phyloP scores from a whole-genome alignment of 2,113 vertebrate genomes.

The Gila orcuttii region DNA sequence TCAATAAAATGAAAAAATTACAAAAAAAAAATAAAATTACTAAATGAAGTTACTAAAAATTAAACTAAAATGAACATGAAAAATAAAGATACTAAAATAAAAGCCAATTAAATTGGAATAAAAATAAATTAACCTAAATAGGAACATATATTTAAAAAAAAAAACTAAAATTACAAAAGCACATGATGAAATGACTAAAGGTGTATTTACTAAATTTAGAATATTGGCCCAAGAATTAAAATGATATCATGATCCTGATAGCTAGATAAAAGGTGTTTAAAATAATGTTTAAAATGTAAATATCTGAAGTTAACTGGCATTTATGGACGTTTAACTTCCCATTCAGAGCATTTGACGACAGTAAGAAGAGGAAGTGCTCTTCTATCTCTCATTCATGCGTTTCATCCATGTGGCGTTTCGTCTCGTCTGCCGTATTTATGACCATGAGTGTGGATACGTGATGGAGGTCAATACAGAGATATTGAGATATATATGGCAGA shows the following conservation, averaged over 20 bases:
- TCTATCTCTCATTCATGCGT: background rate
- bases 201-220: background rate
- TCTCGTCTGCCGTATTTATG: background rate
- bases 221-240: background rate
- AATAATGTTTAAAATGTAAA: background rate
- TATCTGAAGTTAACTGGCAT: background rate
- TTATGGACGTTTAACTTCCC: constrained; percentile 1
- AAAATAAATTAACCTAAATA: too few relatives aligned
- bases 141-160: too few relatives aligned
- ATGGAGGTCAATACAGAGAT: background rate
- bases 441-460: background rate
- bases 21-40: too few relatives aligned
- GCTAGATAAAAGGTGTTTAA: background rate
- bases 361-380: constrained; percentile 3
- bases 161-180: too few relatives aligned
- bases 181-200: too few relatives aligned
- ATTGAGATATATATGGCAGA: too few relatives aligned
- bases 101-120: too few relatives aligned
- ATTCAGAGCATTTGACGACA: background rate
- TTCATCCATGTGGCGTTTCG: background rate
- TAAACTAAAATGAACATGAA: too few relatives aligned
- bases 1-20: too few relatives aligned
- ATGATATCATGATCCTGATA: background rate
- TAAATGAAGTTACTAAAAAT: too few relatives aligned
- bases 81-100: too few relatives aligned